Percentiles rank a stretch among this genome's conserved stretches.
Evolutionary conservation across 1,140 invertebrate genomes (phyloP).

Genomic region (Cyphomyrmex costatus): DNA sequence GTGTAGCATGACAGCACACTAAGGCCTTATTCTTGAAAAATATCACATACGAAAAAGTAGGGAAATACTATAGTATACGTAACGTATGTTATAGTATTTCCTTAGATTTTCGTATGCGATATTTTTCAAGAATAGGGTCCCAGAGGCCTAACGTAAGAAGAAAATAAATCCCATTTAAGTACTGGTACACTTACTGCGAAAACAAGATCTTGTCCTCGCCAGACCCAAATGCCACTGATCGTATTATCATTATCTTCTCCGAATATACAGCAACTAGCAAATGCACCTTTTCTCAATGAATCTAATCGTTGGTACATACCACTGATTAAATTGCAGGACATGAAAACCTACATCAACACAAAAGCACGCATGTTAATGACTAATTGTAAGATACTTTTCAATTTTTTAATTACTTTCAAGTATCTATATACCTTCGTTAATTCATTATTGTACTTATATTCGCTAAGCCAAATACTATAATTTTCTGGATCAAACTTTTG

Average conservation of each 20-base stretch:
- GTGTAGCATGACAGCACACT: too few species aligned
- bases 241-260: conserved; percentile 96
- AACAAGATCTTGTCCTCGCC: conserved; percentile 97
- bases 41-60: too few species aligned
- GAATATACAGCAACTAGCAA: conserved; percentile 97
- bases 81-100: too few species aligned
- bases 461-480: conserved; percentile 98
- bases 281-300: conserved; percentile 98
- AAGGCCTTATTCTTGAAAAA: too few species aligned
- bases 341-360: conserved; percentile 84
- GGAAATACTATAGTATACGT: too few species aligned
- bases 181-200: conserved; percentile 90
- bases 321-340: conserved; percentile 85
- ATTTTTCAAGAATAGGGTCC: too few species aligned
- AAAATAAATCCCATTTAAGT: conserved; percentile 12
- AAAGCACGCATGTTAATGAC: conserved; percentile 30
- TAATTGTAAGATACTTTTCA: background rate
- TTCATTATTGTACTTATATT: conserved; percentile 99
- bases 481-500: conserved; percentile 98
- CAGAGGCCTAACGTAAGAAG: too few species aligned
- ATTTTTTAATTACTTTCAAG: conserved; percentile 7
- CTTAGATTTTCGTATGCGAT: too few species aligned
- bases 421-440: conserved; percentile 90
- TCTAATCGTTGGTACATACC: conserved; percentile 99
- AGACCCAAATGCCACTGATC: conserved; percentile 99